Evolutionary conservation across 2,888 invertebrate species (phyloP).

Genomic region (Torymus texanus): DNA sequence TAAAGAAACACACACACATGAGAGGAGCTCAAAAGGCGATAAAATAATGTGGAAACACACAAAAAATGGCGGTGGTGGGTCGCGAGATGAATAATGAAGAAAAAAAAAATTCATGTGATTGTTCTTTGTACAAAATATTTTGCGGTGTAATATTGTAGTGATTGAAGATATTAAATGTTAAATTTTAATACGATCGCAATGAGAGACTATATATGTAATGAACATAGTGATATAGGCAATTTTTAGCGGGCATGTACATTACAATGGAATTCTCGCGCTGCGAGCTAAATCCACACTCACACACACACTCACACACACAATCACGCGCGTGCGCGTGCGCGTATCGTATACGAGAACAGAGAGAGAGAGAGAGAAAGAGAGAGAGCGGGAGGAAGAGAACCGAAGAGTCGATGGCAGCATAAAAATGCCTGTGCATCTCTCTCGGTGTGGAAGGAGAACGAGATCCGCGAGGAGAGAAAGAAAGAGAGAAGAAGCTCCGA

Average conservation of each 20-base stretch:
- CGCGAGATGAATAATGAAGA: constrained; percentile 57
- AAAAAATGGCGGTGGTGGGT: constrained; percentile 60
- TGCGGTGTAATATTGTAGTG: constrained; percentile 76
- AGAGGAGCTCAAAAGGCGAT: not conserved
- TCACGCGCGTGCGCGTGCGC: too few relatives aligned
- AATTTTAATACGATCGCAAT: constrained; percentile 75
- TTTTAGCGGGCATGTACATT: constrained; percentile 75
- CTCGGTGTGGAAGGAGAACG: not conserved
- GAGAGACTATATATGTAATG: constrained; percentile 70
- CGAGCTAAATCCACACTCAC: constrained; percentile 50
- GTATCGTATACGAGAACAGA: constrained; percentile 23
- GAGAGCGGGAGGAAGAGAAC: not conserved
- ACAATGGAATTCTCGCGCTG: constrained; percentile 63
- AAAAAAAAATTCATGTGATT: constrained; percentile 77
- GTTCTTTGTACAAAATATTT: constrained; percentile 80
- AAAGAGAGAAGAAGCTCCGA: not conserved
- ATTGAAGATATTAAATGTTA: constrained; percentile 75
- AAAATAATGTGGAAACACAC: constrained; percentile 37
- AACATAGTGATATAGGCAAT: constrained; percentile 74
- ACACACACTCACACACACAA: too few relatives aligned
- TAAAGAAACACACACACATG: not conserved
- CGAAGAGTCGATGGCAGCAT: not conserved
- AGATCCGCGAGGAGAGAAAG: constrained; percentile 8
- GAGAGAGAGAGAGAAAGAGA: constrained; percentile 17
- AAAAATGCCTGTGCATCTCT: constrained; percentile 9